Base-by-base conservation (phyloP, 1,140 invertebrate genomes). In the Belonocnema kinseyi region DNA sequence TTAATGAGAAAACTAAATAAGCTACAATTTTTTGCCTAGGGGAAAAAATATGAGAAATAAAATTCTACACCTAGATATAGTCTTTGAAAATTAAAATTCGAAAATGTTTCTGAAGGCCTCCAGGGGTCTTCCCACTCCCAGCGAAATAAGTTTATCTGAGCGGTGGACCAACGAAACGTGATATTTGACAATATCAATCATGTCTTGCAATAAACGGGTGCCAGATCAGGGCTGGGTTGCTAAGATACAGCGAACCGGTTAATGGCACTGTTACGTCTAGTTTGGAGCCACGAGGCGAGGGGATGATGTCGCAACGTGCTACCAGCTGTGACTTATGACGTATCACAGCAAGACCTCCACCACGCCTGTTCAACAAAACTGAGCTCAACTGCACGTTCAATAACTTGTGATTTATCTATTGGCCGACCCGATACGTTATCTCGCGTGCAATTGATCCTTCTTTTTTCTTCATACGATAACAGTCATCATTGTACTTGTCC, bases 311-410 rank as follows among this genome's bases (percentile, higher is more conserved):
- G 86, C 87, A 88, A 86, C 81, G 87, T 88, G 87, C 87, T 88
- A 88, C 87, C 87, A 87, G 82, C 87, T 88, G 86, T 88, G 87
- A 88, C 87, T 88, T 88, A 88, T 88, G 85, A 88, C 87, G 84
- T 88, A 88, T 88, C 86, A 87, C 83, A 70, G 77, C 73, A 79
- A 79, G 77, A 82, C 80, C 84, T 81, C 82, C 76, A 54, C 76
- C 77, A 53, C 51, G 76, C 74, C 56, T 52, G 58, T 16, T 61
- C 83, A 85, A 84, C 83, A 76, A 78, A 86, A 71, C 77, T 66
- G 52, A 85, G 83, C 83, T 77, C 78, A 86, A 71, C 77, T 66
- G 52, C 77, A 50, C 77, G 77, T 82, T 86, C 85, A 85, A 86
- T 86, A 86, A 86, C 75, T 78, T 72, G 72, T 86, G 85, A 86